Evolutionary conservation across 1,140 invertebrate genomes (phyloP).

Genomic region (Drosophila mojavensis): DNA sequence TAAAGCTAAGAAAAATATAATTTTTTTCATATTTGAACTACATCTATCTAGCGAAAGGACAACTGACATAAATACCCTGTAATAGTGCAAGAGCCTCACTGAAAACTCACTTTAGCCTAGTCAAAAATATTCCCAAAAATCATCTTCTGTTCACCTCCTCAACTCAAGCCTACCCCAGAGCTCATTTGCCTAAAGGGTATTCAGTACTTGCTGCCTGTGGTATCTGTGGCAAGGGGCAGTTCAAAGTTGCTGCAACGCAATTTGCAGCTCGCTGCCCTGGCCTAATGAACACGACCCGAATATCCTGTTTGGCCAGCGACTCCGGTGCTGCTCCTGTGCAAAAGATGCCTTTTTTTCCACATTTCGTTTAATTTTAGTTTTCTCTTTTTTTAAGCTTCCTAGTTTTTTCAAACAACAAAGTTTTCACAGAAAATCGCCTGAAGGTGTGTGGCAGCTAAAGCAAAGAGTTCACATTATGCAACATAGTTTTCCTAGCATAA

Average conservation of each 20-base stretch:
- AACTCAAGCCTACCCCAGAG: background rate
- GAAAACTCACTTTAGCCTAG: no score
- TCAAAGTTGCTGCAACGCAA: constrained; percentile 58
- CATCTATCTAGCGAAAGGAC: constrained; percentile 3
- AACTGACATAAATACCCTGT: background rate
- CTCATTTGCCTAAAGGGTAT: constrained; percentile 10
- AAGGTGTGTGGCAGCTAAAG: constrained; percentile 1
- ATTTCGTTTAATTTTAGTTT: background rate
- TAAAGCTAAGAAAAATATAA: constrained; percentile 6
- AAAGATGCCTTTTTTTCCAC: background rate
- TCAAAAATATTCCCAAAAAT: no score
- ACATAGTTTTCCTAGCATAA: constrained; percentile 6
- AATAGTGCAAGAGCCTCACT: background rate
- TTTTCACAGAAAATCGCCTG: background rate
- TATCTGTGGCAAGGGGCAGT: constrained; percentile 37
- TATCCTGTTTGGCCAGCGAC: constrained; percentile 57
- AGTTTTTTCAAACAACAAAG: background rate
- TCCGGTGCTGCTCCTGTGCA: background rate
- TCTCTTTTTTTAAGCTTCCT: background rate
- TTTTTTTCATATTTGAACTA: constrained; percentile 14
- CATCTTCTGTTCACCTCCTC: no score
- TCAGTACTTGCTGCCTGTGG: constrained; percentile 12
- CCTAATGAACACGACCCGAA: constrained; percentile 63
- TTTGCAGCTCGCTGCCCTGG: constrained; percentile 29
- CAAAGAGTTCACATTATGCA: background rate